phyloP scores from a whole-genome alignment of 2,888 invertebrate genomes.

The Tribolium freemani region DNA sequence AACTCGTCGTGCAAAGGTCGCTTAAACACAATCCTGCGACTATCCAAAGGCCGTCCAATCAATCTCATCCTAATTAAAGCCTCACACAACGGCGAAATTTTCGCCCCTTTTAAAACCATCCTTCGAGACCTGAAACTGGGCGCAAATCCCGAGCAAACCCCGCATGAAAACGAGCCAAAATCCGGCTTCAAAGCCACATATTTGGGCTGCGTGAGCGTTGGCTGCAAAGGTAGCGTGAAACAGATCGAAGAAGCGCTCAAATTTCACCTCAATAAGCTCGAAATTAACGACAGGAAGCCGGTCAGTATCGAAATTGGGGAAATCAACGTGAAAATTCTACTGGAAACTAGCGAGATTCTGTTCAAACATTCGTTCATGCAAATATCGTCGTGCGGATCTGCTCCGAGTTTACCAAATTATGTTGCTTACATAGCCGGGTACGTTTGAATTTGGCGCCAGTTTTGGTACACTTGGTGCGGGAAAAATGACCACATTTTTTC shows the following conservation, averaged over 20 bases:
- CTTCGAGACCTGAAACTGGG: conserved; percentile 60
- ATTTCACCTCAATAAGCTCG: not conserved
- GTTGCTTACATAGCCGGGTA: conserved; percentile 77
- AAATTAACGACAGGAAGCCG: conserved; percentile 45
- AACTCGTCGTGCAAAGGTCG: conserved; percentile 68
- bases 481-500: conserved; percentile 52
- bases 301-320: conserved; percentile 71
- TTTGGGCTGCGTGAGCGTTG: conserved; percentile 69
- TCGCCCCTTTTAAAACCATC: conserved; percentile 67
- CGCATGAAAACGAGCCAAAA: conserved; percentile 44
- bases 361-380: conserved; percentile 75
- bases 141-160: conserved; percentile 27
- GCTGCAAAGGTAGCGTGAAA: conserved; percentile 69
- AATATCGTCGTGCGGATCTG: conserved; percentile 76
- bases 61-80: conserved; percentile 72
- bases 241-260: conserved; percentile 68
- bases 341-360: conserved; percentile 66
- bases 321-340: conserved; percentile 68
- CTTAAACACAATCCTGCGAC: conserved; percentile 69
- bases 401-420: conserved; percentile 70
- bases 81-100: conserved; percentile 65
- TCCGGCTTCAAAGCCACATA: conserved; percentile 68
- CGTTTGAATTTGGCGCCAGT: conserved; percentile 43
- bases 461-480: no score
- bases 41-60: conserved; percentile 68